Conservation (phyloP, 2,888 invertebrate genomes). For the Drosophila multiciliata region DNA sequence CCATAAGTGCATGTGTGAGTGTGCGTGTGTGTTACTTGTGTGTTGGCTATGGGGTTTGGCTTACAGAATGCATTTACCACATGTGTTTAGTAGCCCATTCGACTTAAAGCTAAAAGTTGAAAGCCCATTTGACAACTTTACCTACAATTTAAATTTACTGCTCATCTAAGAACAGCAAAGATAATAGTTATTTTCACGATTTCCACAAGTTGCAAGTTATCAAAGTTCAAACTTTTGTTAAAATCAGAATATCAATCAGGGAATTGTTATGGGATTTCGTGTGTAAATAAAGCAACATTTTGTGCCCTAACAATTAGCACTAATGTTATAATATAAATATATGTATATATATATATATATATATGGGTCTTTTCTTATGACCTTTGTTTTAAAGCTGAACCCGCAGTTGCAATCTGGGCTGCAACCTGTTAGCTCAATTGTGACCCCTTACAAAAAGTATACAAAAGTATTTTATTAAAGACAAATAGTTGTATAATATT, state of each 20-base stretch:
- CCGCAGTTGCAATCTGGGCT: not conserved
- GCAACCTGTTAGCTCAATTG: not conserved
- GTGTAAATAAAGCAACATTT: not conserved
- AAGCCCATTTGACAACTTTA: not conserved
- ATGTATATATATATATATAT: not conserved
- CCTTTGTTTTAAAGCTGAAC: not conserved
- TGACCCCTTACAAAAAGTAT: not conserved
- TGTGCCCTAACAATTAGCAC: not conserved
- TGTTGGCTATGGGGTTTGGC: conserved; percentile 5
- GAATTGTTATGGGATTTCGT: not conserved
- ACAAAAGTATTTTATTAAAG: not conserved
- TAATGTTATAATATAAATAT: not conserved
- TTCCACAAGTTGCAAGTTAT: not conserved
- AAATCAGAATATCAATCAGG: not conserved
- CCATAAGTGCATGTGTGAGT: not conserved
- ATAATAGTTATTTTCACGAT: not conserved
- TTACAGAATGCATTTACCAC: conserved; percentile 5
- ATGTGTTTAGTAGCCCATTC: conserved; percentile 5
- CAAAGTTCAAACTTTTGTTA: not conserved
- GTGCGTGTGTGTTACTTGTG: not conserved
- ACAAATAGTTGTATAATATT: conserved; percentile 2
- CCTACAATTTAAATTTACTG: not conserved
- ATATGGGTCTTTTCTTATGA: not conserved
- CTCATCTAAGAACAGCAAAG: not conserved
- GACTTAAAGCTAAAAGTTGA: not conserved